Evolutionary conservation across 2,888 invertebrate species (phyloP), one percentile per base, ranked within the genome.

Genomic region (Stenodera caucasica): DNA sequence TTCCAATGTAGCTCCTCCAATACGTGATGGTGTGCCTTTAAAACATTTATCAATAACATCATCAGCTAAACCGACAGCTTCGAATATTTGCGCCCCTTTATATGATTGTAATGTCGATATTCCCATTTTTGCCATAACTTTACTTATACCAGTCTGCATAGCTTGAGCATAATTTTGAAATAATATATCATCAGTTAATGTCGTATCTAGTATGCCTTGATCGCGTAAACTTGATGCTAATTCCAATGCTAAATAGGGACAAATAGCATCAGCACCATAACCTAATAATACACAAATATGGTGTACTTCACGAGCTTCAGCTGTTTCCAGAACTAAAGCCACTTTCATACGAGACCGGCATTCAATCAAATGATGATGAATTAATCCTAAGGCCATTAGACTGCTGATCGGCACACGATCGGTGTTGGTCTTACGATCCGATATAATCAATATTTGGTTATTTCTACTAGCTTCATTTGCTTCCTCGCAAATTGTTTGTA

Each of bases 91-190:
- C 0, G 99, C 99, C 66, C 97, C 94, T 83, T 98, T 98, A 82
- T 99, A 99, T 0, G 97, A 98, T 79, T 98, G 98, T 40, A 99
- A 83, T 0, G 98, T 99, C 59, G 96, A 97, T 76, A 99, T 99
- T 59, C 99, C 99, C 99, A 99, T 99, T 81, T 99, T 99, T 5
- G 99, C 98, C 98, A 99, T 99, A 0, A 87, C 94, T 81, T 96
- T 96, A 53, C 74, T 78, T 56, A 80, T 77, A 32, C 80, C 81
- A n/a, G 80, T 81, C 60, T 77, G 75, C 74, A 79, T 78, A 40
- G 98, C 96, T 67, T 91, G 90, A 45, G 94, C 89, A 81, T 97
- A 99, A 69, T 96, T 91, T 61, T 84, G 81, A 80, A 90, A 96
- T 67, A 98, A 90, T 57, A 88, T 86, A 6, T 90, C 87, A 77